Conservation (phyloP, 64 coral and sea anemone species). For the Acropora yongei region DNA sequence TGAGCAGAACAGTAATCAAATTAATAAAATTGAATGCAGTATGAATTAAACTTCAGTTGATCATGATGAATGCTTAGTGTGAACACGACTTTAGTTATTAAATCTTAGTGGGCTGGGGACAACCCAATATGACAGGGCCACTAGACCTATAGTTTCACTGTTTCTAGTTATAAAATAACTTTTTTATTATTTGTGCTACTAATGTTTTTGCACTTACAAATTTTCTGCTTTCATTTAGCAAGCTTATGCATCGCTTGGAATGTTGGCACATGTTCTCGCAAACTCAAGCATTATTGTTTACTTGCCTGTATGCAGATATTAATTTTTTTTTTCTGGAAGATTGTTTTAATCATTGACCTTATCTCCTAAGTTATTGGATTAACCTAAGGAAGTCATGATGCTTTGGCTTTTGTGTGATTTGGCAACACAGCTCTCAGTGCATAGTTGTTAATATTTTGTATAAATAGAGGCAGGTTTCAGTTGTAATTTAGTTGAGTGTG, state of each 20-base stretch:
- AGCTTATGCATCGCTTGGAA: neutral
- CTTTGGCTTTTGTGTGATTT: neutral
- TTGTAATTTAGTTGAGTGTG: neutral
- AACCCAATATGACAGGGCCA: neutral
- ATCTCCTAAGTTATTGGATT: neutral
- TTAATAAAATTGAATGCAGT: no score
- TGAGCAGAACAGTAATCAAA: no score
- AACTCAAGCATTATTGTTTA: no score
- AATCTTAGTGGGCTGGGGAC: neutral
- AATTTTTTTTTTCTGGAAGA: no score
- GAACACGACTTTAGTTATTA: no score
- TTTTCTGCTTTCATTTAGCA: neutral
- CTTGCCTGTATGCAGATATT: no score
- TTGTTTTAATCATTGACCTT: neutral
- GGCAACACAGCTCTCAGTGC: neutral
- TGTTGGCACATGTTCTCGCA: neutral
- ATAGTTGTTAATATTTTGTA: neutral
- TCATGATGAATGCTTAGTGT: no score
- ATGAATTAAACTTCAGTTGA: no score
- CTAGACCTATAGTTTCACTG: neutral
- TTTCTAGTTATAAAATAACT: neutral
- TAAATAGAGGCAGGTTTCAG: neutral
- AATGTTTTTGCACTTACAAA: neutral
- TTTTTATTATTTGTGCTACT: neutral
- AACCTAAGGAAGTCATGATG: no score